phyloP scores from a whole-genome alignment of 2,888 invertebrate species.

The Rhingia rostrata region DNA sequence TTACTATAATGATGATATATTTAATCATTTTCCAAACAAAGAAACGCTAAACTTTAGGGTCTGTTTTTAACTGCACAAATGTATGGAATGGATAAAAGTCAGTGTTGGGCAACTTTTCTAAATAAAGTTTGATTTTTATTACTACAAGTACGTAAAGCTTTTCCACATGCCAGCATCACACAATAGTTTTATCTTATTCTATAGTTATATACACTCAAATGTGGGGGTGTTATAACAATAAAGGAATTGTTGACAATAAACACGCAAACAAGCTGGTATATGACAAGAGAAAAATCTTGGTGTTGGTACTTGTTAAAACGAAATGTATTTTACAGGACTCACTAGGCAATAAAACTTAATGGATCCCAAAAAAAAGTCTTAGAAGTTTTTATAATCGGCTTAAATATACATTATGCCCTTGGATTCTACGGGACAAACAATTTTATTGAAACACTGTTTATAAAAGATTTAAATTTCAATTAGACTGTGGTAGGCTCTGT shows the following conservation, averaged over 20 bases:
- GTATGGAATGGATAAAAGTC: not conserved
- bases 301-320: too few relatives aligned
- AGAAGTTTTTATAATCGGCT: too few relatives aligned
- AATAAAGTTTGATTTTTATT: not conserved
- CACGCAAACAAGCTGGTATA: not conserved
- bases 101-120: not conserved
- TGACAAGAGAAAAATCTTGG: too few relatives aligned
- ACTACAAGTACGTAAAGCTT: not conserved
- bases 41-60: slow-evolving; percentile 9
- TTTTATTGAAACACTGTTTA: too few relatives aligned
- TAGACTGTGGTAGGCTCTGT: too few relatives aligned
- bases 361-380: too few relatives aligned
- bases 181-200: not conserved
- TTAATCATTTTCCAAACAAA: slow-evolving; percentile 7
- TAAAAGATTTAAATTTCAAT: too few relatives aligned
- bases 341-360: too few relatives aligned
- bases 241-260: not conserved
- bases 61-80: not conserved
- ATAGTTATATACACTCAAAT: not conserved
- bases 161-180: not conserved
- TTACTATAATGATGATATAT: slow-evolving; percentile 20
- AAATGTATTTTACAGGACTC: too few relatives aligned
- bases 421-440: too few relatives aligned
- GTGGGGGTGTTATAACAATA: not conserved
- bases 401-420: too few relatives aligned